These are phyloP conservation scores for Zaprionus taronus DNA, from an alignment of 1,140 invertebrate genomes.

Conservation along the genomic window DNA sequence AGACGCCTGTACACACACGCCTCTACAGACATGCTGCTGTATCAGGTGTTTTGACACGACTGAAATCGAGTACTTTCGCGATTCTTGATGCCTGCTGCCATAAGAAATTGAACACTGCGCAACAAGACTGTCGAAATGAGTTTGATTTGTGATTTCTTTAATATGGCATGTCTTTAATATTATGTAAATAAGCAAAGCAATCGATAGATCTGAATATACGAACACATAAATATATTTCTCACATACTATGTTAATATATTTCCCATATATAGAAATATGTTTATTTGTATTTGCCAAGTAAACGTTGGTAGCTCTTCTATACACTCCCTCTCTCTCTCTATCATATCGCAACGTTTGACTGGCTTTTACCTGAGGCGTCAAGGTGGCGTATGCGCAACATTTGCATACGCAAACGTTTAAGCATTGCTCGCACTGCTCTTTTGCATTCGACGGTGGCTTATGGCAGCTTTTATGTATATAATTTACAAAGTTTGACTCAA, in stretches of 20 bases:
- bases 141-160: background rate
- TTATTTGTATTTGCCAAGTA: background rate
- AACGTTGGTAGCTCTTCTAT: background rate
- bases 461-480: slow-evolving; percentile 39
- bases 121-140: background rate
- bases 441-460: slow-evolving; percentile 38
- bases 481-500: slow-evolving; percentile 51
- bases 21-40: background rate
- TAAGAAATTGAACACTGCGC: slow-evolving; percentile 1
- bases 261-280: background rate
- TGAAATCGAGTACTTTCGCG: slow-evolving; percentile 7
- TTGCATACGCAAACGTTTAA: slow-evolving; percentile 53
- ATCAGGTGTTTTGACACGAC: slow-evolving; percentile 14
- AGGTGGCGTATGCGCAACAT: slow-evolving; percentile 53
- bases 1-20: background rate
- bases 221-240: background rate
- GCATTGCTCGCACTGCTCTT: slow-evolving; percentile 37
- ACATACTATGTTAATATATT: background rate
- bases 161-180: background rate
- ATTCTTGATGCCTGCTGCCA: background rate
- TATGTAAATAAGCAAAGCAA: background rate
- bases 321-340: background rate
- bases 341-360: background rate
- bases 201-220: background rate
- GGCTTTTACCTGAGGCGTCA: slow-evolving; percentile 43